A percentile compares a stretch with the other conserved stretches of the same genome.
Evolutionary conservation across 2,797 vertebrate species (phyloP).

Genomic region (Macropus fuliginosus): DNA sequence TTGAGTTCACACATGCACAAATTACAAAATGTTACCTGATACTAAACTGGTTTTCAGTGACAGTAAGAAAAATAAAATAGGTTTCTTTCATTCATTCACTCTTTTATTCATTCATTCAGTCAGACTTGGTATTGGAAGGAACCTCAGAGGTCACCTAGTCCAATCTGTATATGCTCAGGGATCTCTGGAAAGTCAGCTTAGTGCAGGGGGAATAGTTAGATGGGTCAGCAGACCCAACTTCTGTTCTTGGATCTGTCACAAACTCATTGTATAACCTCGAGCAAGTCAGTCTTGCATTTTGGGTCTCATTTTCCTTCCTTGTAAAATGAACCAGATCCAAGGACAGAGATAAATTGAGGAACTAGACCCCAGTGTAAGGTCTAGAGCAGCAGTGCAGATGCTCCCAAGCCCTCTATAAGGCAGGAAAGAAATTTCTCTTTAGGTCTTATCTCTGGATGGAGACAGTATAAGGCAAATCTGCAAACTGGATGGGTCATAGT

Average conservation of each 20-base stretch:
- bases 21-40: constrained; percentile 27
- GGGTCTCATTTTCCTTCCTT: background rate
- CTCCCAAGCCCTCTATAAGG: background rate
- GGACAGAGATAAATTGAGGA: background rate
- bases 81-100: background rate
- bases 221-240: too few relatives aligned
- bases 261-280: background rate
- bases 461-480: background rate
- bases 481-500: background rate
- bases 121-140: background rate
- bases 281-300: background rate
- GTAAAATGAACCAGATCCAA: background rate
- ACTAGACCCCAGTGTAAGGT: background rate
- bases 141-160: background rate
- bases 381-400: background rate
- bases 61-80: background rate
- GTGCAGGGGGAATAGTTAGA: background rate
- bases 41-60: background rate
- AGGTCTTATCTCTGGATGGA: background rate
- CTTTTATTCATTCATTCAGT: background rate
- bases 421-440: background rate
- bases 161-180: background rate
- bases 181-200: background rate
- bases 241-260: background rate
- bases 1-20: constrained; percentile 40